Evolutionary conservation across 2,113 vertebrate species (phyloP), one percentile per base, ranked within the genome.

Genomic region (Sphyrna mokarran): DNA sequence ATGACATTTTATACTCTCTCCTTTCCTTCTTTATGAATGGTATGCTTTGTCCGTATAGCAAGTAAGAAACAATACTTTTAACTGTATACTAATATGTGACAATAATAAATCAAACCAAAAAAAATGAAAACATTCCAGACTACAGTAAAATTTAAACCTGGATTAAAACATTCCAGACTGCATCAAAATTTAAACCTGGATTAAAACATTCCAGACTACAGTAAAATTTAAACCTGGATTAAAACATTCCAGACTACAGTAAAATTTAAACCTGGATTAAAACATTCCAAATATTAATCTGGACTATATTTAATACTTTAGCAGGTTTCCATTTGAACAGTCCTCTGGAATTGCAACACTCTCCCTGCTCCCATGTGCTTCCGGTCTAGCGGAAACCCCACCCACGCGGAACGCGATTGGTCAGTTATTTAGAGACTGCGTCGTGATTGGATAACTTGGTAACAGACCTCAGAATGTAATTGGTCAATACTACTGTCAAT

Each of bases 391-490:
- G 58, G 18, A n/a, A 37, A 18, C 33, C 80, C 89, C 58, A 61
- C 89, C 89, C 33, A 93, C 61, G 37, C 0, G 0, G 18, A 10
- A 1, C 61, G 0, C 89, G 16, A 93, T 68, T 93, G 61, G 89
- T 10, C 7, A 2, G 0, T 0, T 0, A 37, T 20, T 61, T 16
- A 22, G 11, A 37, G 5, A 0, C 0, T 0, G 37, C 5, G 80
- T 0, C 18, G 0, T 40, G 80, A 83, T 43, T 83, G 80, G 80
- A 40, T 3, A 1, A 43, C 4, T 20, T 37, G 18, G 6, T 37
- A 1, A 14, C 37, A 6, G 37, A 43, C 1, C 1, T 7, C 37
- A 16, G 14, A 8, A 20, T 18, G 37, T 40, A n/a, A 83, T 83
- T 93, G 89, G 89, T 22, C 33, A 20, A 10, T 37, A 9, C 5